Evolutionary conservation across 1,140 invertebrate genomes (phyloP).

Genomic region (Mya arenaria): DNA sequence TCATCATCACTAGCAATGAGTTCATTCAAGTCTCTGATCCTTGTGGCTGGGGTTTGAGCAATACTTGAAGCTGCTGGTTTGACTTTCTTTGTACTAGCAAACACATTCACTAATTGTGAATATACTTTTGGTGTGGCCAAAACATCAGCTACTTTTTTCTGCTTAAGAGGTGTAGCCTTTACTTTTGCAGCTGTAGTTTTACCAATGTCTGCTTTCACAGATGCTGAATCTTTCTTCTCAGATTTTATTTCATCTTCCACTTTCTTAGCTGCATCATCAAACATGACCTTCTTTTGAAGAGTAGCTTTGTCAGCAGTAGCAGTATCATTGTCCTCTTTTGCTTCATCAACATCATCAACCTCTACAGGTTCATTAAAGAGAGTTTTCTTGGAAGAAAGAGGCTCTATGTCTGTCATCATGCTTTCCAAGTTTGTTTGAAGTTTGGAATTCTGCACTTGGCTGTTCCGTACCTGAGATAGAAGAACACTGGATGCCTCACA

Average conservation of each 20-base stretch:
- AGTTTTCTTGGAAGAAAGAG: not conserved
- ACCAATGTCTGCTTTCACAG: too few species aligned
- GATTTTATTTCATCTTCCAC: too few species aligned
- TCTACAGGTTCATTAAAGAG: too few species aligned
- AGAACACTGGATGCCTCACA: constrained; percentile 33
- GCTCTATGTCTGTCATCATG: too few species aligned
- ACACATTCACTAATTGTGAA: not conserved
- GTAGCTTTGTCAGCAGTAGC: not conserved
- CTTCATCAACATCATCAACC: too few species aligned
- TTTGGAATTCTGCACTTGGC: not conserved
- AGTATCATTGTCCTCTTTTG: not conserved
- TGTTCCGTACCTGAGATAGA: not conserved
- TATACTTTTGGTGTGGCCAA: not conserved
- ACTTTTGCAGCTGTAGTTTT: not conserved
- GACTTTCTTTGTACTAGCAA: not conserved
- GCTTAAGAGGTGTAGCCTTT: not conserved
- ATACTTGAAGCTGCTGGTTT: too few species aligned
- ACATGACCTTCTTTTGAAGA: not conserved
- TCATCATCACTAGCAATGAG: constrained; percentile 44
- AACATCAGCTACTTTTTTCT: not conserved
- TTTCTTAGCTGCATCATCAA: not conserved
- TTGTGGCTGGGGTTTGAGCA: constrained; percentile 15
- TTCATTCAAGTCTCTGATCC: constrained; percentile 16
- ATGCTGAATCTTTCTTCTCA: too few species aligned
- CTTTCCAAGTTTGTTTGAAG: not conserved